phyloP scores from a whole-genome alignment of 2,113 vertebrate species.

The Melierax canorus region DNA sequence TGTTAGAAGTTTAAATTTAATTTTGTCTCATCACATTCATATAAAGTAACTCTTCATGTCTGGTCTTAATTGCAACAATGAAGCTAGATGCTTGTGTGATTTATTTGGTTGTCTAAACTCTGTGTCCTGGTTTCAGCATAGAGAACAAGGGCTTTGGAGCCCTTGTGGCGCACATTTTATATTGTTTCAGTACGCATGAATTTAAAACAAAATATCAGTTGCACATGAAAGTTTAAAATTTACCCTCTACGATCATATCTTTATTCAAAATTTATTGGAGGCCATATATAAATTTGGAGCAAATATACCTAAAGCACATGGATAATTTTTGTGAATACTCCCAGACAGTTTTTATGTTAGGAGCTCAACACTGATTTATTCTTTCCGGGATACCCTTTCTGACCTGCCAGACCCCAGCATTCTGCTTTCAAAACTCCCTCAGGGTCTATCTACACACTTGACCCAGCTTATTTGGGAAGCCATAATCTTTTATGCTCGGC shows the following conservation, averaged over 20 bases:
- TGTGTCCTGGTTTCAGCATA: not conserved
- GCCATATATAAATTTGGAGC: not conserved
- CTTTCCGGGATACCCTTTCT: not conserved
- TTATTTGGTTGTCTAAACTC: not conserved
- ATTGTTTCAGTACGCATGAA: not conserved
- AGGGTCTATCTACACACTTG: not conserved
- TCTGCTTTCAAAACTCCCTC: not conserved
- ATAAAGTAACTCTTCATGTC: not conserved
- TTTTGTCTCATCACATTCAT: not conserved
- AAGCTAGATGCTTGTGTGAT: not conserved
- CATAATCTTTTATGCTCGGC: not conserved
- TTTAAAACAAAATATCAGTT: not conserved
- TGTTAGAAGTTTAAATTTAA: not conserved
- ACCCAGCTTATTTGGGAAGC: not conserved
- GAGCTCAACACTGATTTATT: not conserved
- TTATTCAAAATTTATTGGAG: not conserved
- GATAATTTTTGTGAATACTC: not conserved
- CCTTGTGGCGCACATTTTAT: not conserved
- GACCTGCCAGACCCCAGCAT: not conserved
- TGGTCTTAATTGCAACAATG: not conserved
- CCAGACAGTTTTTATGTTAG: not conserved
- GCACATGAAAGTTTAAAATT: not conserved
- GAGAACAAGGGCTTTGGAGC: not conserved
- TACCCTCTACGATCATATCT: not conserved
- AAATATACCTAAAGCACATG: not conserved